Conservation (phyloP, 2,888 invertebrate genomes). For the Brenthis hecate region DNA sequence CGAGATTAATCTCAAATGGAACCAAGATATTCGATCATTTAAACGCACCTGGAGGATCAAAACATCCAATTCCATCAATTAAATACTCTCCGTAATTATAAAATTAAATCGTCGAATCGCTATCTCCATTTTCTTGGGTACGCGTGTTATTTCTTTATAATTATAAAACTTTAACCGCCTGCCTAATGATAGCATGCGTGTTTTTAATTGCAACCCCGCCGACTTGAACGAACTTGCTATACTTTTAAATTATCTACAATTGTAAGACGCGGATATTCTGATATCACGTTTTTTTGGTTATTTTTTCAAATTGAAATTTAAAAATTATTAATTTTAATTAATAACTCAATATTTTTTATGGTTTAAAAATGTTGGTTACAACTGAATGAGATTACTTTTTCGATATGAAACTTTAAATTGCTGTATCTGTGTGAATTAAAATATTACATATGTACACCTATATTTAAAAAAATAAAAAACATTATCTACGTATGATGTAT, state of each 20-base stretch:
- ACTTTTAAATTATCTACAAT: conserved; percentile 16
- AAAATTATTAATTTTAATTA: conserved; percentile 3
- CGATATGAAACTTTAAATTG: no score
- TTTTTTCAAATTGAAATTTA: not conserved
- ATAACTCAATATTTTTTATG: not conserved
- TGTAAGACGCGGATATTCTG: not conserved
- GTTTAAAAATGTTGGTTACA: no score
- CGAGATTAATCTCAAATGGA: not conserved
- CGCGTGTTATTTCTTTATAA: conserved; percentile 54
- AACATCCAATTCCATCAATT: conserved; percentile 47
- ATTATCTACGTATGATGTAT: no score
- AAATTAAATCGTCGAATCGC: conserved; percentile 44
- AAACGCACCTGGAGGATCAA: conserved; percentile 36
- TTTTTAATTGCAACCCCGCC: conserved; percentile 59
- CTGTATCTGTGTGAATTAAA: no score
- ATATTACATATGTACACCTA: no score
- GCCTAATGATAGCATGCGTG: conserved; percentile 63
- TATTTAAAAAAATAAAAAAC: no score
- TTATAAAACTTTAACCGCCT: conserved; percentile 50
- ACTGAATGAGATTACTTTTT: no score
- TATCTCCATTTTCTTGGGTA: conserved; percentile 54
- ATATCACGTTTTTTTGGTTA: not conserved
- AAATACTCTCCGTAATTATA: conserved; percentile 51
- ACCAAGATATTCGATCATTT: conserved; percentile 5
- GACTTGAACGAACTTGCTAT: conserved; percentile 21